Evolutionary conservation across 2,113 vertebrate species (phyloP).

Genomic region (Anseranas semipalmata): DNA sequence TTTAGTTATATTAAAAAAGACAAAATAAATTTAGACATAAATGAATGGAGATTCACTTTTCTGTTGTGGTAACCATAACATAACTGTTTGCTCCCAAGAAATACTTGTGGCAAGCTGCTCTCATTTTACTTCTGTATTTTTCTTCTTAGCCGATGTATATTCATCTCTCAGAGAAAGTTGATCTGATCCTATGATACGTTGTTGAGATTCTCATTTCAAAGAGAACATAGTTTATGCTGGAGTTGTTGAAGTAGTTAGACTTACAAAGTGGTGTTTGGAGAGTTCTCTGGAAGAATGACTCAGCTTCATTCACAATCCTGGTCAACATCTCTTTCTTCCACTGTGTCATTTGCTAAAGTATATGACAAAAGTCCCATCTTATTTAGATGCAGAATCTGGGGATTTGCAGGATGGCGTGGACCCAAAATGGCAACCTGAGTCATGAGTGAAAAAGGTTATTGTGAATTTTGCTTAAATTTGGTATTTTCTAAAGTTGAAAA

Average conservation of each 20-base stretch:
- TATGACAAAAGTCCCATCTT: not conserved
- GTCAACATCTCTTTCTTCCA: not conserved
- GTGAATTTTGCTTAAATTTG: not conserved
- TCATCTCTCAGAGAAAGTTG: not conserved
- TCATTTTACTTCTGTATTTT: not conserved
- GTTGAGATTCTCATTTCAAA: not conserved
- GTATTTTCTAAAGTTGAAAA: not conserved
- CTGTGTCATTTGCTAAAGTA: not conserved
- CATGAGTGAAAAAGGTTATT: not conserved
- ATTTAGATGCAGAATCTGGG: not conserved
- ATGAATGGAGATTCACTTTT: not conserved
- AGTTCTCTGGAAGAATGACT: slow-evolving; percentile 31
- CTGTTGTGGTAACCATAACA: not conserved
- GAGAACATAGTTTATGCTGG: not conserved
- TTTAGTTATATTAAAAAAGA: not conserved
- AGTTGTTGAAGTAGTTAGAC: not conserved
- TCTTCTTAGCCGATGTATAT: not conserved
- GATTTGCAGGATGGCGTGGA: not conserved
- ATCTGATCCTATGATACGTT: not conserved
- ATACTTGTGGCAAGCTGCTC: not conserved
- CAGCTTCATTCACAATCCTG: not conserved
- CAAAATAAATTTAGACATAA: not conserved
- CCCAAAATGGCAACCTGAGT: not conserved
- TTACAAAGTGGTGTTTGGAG: not conserved
- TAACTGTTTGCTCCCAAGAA: not conserved